Percentiles rank a stretch among this genome's conserved stretches.
Conservation (phyloP, 2,888 invertebrate species). For the Syrphus vitripennis region DNA sequence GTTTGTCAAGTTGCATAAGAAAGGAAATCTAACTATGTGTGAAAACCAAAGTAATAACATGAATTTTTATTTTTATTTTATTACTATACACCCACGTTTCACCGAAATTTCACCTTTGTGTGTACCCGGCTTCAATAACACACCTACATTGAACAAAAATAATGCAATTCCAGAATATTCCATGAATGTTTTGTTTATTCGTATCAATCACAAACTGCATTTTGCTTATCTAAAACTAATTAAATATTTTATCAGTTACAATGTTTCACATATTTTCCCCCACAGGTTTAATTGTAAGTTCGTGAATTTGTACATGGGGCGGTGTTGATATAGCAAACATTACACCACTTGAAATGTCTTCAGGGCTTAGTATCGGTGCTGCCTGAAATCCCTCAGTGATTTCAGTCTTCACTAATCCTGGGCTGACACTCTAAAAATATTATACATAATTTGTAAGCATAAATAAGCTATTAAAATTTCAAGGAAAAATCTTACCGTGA, state of each 20-base stretch:
- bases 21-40: no score
- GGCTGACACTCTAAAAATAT: conserved; percentile 75
- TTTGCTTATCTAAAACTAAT: neutral
- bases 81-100: no score
- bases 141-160: no score
- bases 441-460: no score
- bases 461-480: no score
- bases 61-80: no score
- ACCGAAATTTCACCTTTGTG: no score
- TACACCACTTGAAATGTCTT: conserved; percentile 44
- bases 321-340: conserved; percentile 54
- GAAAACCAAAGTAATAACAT: no score
- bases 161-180: no score
- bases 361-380: neutral
- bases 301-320: conserved; percentile 51
- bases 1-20: no score
- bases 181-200: no score
- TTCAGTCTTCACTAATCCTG: conserved; percentile 77
- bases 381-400: conserved; percentile 44
- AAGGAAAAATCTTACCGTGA: conserved; percentile 76
- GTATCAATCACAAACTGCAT: neutral
- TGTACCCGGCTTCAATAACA: no score
- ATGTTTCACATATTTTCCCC: conserved; percentile 14
- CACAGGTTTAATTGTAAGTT: conserved; percentile 40
- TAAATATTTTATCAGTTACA: neutral